These are phyloP conservation scores for Nomada fucata DNA, from an alignment of 2,888 invertebrate species.

Conservation along the genomic window DNA sequence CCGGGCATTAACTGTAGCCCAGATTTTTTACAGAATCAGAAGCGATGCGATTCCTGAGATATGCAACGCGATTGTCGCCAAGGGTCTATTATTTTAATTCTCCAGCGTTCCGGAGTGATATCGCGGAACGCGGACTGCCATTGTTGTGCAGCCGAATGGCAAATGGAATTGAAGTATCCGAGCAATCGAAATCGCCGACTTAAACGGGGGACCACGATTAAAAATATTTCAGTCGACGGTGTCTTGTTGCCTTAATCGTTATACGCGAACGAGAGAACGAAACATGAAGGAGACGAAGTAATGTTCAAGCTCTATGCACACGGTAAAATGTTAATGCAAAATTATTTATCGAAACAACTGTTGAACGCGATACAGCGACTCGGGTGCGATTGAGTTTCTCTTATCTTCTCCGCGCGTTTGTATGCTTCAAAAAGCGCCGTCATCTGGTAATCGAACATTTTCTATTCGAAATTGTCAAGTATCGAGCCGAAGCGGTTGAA, in stretches of 20 bases:
- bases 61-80: not conserved
- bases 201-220: conserved; percentile 14
- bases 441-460: too few species aligned
- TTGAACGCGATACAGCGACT: too few species aligned
- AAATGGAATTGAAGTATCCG: conserved; percentile 29
- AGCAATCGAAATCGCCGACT: conserved; percentile 10
- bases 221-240: conserved; percentile 19
- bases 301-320: too few species aligned
- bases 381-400: too few species aligned
- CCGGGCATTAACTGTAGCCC: conserved; percentile 12
- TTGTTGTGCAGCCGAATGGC: conserved; percentile 13
- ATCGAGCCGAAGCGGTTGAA: not conserved
- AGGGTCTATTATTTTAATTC: conserved; percentile 43
- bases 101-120: conserved; percentile 5
- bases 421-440: too few species aligned
- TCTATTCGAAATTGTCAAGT: not conserved
- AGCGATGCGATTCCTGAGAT: conserved; percentile 34
- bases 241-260: not conserved
- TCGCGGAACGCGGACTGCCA: not conserved
- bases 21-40: conserved; percentile 19
- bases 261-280: too few species aligned
- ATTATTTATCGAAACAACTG: too few species aligned
- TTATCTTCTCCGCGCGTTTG: too few species aligned
- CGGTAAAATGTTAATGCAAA: too few species aligned
- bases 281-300: too few species aligned